Conservation (phyloP, 2,888 invertebrate species). For the Parochlus steinenii region DNA sequence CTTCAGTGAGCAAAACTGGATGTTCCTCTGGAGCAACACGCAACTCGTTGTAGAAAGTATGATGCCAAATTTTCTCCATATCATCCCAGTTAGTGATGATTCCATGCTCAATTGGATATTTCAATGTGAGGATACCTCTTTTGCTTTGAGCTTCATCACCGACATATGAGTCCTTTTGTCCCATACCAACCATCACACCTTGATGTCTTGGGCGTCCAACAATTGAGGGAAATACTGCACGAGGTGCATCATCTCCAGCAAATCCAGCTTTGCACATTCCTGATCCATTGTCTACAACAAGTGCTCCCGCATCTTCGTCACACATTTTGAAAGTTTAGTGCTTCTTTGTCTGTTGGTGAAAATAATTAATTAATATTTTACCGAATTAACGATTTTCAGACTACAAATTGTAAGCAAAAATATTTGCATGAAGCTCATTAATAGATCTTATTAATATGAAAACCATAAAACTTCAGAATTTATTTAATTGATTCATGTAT, state of each 20-base stretch:
- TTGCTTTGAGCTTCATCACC: slow-evolving; percentile 95
- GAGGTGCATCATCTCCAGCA: slow-evolving; percentile 78
- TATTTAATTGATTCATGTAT: too few relatives aligned
- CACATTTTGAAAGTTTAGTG: slow-evolving; percentile 47
- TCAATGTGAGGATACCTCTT: slow-evolving; percentile 87
- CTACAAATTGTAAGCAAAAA: too few relatives aligned
- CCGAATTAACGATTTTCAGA: too few relatives aligned
- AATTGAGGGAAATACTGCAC: slow-evolving; percentile 81
- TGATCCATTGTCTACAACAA: slow-evolving; percentile 84
- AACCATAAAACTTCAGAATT: too few relatives aligned
- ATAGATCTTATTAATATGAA: too few relatives aligned
- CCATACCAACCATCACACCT: slow-evolving; percentile 95
- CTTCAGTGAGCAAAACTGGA: slow-evolving; percentile 74
- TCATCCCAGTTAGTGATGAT: slow-evolving; percentile 98
- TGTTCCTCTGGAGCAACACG: slow-evolving; percentile 89
- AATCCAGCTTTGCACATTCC: slow-evolving; percentile 89
- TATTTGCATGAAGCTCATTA: too few relatives aligned
- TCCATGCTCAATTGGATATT: slow-evolving; percentile 94
- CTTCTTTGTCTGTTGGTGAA: too few relatives aligned
- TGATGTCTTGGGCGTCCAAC: slow-evolving; percentile 87
- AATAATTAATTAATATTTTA: too few relatives aligned
- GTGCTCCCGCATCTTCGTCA: slow-evolving; percentile 71
- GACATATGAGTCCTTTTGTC: slow-evolving; percentile 92
- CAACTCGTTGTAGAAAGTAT: slow-evolving; percentile 96
- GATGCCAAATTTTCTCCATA: slow-evolving; percentile 99